Percentiles rank a stretch among this genome's conserved stretches.
Evolutionary conservation across 1,140 invertebrate genomes (phyloP).

Genomic region (Brevipalpus yothersi): DNA sequence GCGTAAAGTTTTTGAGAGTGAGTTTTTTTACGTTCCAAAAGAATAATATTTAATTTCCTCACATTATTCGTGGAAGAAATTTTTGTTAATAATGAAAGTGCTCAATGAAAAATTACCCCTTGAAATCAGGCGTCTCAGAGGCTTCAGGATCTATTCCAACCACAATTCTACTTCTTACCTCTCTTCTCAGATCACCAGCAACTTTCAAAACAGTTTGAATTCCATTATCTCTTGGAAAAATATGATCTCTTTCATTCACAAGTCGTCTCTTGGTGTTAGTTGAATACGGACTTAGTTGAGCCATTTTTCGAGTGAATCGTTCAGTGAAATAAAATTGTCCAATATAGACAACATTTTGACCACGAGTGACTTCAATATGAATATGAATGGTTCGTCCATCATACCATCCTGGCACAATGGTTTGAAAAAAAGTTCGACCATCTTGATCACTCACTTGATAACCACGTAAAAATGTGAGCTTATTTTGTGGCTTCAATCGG

Average conservation of each 20-base stretch:
- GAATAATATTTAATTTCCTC: too few species aligned
- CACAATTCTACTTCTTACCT: background rate
- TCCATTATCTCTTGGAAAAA: background rate
- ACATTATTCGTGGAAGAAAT: too few species aligned
- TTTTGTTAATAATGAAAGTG: too few species aligned
- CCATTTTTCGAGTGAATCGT: background rate
- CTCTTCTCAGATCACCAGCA: background rate
- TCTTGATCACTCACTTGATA: background rate
- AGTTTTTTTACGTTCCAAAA: too few species aligned
- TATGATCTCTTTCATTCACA: background rate
- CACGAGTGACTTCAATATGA: background rate
- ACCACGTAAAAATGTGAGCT: background rate
- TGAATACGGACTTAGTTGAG: background rate
- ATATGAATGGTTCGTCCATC: background rate
- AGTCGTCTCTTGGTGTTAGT: background rate
- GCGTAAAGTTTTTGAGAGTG: too few species aligned
- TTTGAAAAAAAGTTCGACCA: background rate
- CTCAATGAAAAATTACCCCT: too few species aligned
- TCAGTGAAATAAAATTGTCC: background rate
- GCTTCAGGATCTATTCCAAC: background rate
- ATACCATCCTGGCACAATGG: background rate
- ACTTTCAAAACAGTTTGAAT: background rate
- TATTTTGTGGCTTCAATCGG: background rate
- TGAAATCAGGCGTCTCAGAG: too few species aligned
- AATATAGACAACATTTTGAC: background rate